phyloP scores from a whole-genome alignment of 2,888 invertebrate species.

The Hirtodrosophila cameraria region DNA sequence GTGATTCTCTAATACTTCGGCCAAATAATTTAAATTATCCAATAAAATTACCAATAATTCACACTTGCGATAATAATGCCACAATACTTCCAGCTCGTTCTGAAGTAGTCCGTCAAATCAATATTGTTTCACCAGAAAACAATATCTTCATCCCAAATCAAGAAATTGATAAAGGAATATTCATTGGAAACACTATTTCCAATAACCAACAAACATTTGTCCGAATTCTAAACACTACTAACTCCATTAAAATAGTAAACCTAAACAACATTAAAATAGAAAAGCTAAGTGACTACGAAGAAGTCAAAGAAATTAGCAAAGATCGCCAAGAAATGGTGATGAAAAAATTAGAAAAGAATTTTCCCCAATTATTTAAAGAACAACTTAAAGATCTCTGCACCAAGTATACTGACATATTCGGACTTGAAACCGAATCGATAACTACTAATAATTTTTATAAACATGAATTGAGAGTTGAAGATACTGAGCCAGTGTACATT shows the following conservation, averaged over 20 bases:
- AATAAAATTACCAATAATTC: background rate
- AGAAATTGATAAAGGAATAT: background rate
- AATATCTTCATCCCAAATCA: too few species aligned
- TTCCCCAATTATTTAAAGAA: background rate
- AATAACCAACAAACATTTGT: background rate
- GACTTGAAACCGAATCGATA: too few species aligned
- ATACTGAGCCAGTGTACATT: constrained; percentile 15
- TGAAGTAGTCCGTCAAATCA: too few species aligned
- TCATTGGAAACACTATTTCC: constrained; percentile 2
- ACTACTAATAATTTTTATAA: background rate
- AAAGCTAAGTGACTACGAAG: background rate
- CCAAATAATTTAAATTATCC: too few species aligned
- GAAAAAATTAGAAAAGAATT: background rate
- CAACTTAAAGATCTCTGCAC: background rate
- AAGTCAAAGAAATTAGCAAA: too few species aligned
- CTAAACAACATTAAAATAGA: background rate
- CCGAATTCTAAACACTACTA: constrained; percentile 3
- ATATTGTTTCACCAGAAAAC: background rate
- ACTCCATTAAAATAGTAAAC: background rate
- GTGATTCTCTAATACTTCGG: too few species aligned
- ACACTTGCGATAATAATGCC: background rate
- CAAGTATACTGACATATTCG: too few species aligned
- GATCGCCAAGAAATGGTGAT: too few species aligned
- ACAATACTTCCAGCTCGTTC: too few species aligned
- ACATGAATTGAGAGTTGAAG: background rate